phyloP scores from a whole-genome alignment of 2,888 invertebrate genomes.

The Gymnoscelis rufifasciata region DNA sequence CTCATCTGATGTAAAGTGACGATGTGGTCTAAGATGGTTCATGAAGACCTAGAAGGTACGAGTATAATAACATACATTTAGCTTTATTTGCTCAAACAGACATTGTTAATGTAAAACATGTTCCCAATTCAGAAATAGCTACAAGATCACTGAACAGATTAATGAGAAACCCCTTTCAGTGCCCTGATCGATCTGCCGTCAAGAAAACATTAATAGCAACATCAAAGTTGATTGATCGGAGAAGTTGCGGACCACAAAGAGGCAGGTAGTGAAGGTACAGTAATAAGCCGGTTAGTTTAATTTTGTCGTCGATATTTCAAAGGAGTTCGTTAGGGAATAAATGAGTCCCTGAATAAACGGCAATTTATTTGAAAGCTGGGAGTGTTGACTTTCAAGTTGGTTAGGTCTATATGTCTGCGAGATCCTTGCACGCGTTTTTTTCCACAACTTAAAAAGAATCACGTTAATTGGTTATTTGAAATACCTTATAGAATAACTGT shows the following conservation, averaged over 20 bases:
- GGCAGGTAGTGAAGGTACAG: not conserved
- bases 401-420: not conserved
- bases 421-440: too few species aligned
- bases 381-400: not conserved
- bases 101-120: not conserved
- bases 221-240: slow-evolving; percentile 3
- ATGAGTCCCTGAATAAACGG: slow-evolving; percentile 6
- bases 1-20: too few species aligned
- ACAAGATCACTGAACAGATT: too few species aligned
- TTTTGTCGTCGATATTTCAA: not conserved
- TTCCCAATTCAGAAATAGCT: not conserved
- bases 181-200: not conserved
- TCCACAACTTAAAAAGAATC: too few species aligned
- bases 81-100: too few species aligned
- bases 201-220: not conserved
- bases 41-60: too few species aligned
- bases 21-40: too few species aligned
- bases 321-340: slow-evolving; percentile 4
- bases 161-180: not conserved
- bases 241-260: not conserved
- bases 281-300: not conserved
- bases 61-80: too few species aligned
- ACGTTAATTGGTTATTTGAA: too few species aligned
- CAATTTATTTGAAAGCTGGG: slow-evolving; percentile 12
- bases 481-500: too few species aligned